Conservation (phyloP, 2,797 vertebrate genomes). For the Anniella stebbinsi region DNA sequence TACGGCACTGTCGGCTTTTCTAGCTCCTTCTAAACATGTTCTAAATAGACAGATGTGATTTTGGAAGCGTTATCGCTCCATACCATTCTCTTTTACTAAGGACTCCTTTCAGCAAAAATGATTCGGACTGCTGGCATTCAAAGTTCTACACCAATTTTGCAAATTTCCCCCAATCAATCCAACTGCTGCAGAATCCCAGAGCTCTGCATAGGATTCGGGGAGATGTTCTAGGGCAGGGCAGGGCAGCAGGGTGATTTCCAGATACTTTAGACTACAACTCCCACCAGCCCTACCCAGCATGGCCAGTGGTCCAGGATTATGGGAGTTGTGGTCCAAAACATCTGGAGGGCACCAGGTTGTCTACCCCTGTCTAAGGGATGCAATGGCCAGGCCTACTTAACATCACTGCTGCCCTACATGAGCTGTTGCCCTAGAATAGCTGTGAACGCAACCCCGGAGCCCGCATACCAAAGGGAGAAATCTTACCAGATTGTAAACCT, state of each 20-base stretch:
- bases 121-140: too few species aligned
- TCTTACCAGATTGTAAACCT: too few species aligned
- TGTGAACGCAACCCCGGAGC: neutral
- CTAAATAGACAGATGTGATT: neutral
- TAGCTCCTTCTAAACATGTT: neutral
- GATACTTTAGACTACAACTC: neutral
- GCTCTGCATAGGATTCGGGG: too few species aligned
- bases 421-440: too few species aligned
- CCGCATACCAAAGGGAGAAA: neutral
- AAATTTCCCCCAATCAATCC: neutral
- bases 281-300: neutral
- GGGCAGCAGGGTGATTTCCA: neutral
- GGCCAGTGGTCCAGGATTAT: too few species aligned
- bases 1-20: neutral
- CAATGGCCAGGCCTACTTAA: neutral
- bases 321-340: neutral
- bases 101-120: neutral
- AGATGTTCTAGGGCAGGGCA: too few species aligned
- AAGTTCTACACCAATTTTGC: too few species aligned
- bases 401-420: neutral
- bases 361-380: too few species aligned
- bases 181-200: neutral
- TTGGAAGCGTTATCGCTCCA: neutral
- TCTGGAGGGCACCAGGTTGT: neutral
- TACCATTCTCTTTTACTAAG: neutral